Evolutionary conservation across 37 sponge, comb jelly and placozoan genomes (phyloP).

Genomic region (Geodia barretti): DNA sequence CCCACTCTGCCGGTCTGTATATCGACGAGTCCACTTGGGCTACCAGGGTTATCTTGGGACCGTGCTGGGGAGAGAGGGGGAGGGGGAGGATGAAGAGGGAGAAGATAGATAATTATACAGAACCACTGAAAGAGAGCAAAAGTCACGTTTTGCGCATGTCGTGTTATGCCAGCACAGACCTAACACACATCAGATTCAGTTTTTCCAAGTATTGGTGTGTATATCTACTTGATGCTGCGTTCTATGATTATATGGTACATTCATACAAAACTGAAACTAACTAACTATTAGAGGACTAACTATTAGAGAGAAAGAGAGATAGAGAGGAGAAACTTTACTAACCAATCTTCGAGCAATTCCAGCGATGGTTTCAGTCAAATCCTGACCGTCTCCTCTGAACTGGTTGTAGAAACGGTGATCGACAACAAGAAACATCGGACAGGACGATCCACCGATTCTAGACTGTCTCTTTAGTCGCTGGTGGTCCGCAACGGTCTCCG

Average conservation of each 20-base stretch:
- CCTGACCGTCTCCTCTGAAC: slow-evolving; percentile 19
- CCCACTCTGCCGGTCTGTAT: slow-evolving; percentile 21
- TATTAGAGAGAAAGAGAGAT: too few relatives aligned
- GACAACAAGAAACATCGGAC: slow-evolving; percentile 58
- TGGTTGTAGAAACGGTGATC: slow-evolving; percentile 56
- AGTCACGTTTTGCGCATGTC: too few relatives aligned
- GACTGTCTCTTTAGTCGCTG: slow-evolving; percentile 2
- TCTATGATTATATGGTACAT: too few relatives aligned
- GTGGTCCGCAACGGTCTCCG: neutral
- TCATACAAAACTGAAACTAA: too few relatives aligned
- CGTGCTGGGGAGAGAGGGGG: neutral
- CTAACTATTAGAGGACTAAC: too few relatives aligned
- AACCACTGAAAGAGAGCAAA: too few relatives aligned
- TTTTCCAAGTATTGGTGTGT: too few relatives aligned
- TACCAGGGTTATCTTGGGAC: slow-evolving; percentile 12
- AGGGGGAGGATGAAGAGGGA: neutral
- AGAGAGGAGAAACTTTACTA: too few relatives aligned
- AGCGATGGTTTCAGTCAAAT: neutral
- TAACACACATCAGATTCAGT: too few relatives aligned
- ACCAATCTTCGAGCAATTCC: neutral
- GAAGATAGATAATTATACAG: too few relatives aligned
- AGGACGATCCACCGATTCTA: slow-evolving; percentile 27
- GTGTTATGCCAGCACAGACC: too few relatives aligned
- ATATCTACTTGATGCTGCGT: too few relatives aligned
- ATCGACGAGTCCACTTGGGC: slow-evolving; percentile 12